These are phyloP conservation scores for Hypocryptadius cinnamomeus DNA, from an alignment of 2,113 vertebrate genomes.

Conservation along the genomic window DNA sequence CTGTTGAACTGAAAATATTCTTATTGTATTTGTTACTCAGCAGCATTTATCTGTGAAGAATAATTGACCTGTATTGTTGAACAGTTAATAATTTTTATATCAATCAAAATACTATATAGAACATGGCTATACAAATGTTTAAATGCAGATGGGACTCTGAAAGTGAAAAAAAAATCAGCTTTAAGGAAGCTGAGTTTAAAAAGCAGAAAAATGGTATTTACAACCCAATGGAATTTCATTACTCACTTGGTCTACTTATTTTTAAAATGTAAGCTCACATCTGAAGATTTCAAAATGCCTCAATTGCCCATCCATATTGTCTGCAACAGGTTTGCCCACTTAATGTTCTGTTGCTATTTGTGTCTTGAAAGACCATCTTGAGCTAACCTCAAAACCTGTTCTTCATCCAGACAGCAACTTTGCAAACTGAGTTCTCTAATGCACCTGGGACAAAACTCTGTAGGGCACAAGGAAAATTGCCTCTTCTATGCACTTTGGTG, in stretches of 20 bases:
- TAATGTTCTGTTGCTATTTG: background rate
- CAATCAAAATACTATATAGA: background rate
- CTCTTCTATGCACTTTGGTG: background rate
- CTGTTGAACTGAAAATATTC: background rate
- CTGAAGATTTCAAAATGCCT: background rate
- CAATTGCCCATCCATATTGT: background rate
- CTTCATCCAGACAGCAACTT: background rate
- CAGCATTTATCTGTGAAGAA: background rate
- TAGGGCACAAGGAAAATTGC: background rate
- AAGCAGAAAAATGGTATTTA: background rate
- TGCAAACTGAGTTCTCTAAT: background rate
- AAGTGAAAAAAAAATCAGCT: background rate
- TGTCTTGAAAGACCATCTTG: background rate
- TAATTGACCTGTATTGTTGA: background rate
- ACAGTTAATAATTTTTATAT: background rate
- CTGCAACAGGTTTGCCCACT: background rate
- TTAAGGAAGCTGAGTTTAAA: background rate
- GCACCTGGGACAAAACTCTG: background rate
- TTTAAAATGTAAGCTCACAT: background rate
- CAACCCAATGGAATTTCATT: background rate
- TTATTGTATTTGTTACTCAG: background rate
- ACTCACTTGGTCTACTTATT: background rate
- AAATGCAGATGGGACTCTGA: background rate
- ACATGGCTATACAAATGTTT: background rate
- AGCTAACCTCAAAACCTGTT: background rate